Conservation (phyloP, 1,140 invertebrate genomes). For the Daktulosphaira vitifoliae region DNA sequence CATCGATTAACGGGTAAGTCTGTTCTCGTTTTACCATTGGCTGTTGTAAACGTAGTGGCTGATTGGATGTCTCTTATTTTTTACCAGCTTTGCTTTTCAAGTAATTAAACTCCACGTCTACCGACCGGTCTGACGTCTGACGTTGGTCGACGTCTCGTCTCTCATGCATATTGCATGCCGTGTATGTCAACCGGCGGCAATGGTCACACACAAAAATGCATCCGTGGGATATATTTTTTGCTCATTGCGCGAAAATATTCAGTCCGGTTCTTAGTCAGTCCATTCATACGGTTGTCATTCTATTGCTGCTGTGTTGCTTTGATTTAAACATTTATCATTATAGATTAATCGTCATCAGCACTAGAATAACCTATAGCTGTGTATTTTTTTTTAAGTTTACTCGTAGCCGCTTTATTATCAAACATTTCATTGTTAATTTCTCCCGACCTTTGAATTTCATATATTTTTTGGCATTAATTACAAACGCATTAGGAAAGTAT, state of each 20-base stretch:
- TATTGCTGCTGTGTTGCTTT: no score
- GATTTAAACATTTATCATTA: no score
- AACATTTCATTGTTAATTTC: no score
- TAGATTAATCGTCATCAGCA: no score
- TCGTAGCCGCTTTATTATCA: no score
- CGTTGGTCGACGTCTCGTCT: not conserved
- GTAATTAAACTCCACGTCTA: constrained; percentile 12
- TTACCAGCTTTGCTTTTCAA: not conserved
- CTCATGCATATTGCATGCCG: constrained; percentile 29
- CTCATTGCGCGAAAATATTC: not conserved
- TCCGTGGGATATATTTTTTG: constrained; percentile 6
- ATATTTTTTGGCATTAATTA: no score
- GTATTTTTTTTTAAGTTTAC: not conserved
- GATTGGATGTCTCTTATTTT: not conserved
- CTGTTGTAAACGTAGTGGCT: no score
- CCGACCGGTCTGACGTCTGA: not conserved
- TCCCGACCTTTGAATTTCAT: no score
- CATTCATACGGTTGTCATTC: no score
- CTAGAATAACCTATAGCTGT: not conserved
- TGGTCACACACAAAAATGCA: not conserved
- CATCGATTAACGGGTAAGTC: constrained; percentile 74
- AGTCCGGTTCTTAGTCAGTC: not conserved
- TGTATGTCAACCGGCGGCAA: not conserved
- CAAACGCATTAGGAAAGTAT: no score
- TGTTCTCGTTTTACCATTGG: not conserved